Evolutionary conservation across 2,888 invertebrate genomes (phyloP), one percentile per base, ranked within the genome.

Genomic region (Callyntrura sp.): DNA sequence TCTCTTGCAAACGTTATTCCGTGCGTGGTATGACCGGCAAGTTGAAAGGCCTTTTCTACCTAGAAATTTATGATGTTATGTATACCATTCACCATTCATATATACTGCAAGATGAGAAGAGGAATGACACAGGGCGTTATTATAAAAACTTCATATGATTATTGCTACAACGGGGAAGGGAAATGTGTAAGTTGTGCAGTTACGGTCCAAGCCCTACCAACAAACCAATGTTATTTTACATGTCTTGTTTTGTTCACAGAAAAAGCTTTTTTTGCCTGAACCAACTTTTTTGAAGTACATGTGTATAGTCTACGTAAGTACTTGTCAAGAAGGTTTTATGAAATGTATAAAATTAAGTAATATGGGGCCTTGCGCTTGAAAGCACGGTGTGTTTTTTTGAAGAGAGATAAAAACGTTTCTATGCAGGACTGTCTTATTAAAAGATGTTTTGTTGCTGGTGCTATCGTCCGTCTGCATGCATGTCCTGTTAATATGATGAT

Each of bases 31-130:
- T 51, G 55, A 45, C 79, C 87, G 81, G 70, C 81, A 87, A 87
- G 87, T 81, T 87, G 55, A 87, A 87, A 87, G 86, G 51, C 79
- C 14, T 65, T 73, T 68, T 76, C 23, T 23, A 68, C 43, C 11
- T 14, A 25, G 79, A 86, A 87, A 81, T 87, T 87, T 87, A 81
- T 81, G 81, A 81, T 87, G 81, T 81, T 68, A 79, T n/a, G 73
- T 35, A 35, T 65, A 28, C 65, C 9, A 55, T 25, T n/a, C n/a
- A n/a, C 17, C 70, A 45, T 17, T 6, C 43, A 35, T 73, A 35
- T 73, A 48, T 48, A 76, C 76, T 12, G 51, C 51, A 51, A 35
- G 35, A 35, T 35, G 35, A 35, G 23, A 62, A 1, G 25, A 62
- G 23, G 62, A 25, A 62, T 62, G 62, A 12, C 62, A 57, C 57